Conservation (phyloP, 2,797 vertebrate genomes). For the Pantherophis alleghaniensis region DNA sequence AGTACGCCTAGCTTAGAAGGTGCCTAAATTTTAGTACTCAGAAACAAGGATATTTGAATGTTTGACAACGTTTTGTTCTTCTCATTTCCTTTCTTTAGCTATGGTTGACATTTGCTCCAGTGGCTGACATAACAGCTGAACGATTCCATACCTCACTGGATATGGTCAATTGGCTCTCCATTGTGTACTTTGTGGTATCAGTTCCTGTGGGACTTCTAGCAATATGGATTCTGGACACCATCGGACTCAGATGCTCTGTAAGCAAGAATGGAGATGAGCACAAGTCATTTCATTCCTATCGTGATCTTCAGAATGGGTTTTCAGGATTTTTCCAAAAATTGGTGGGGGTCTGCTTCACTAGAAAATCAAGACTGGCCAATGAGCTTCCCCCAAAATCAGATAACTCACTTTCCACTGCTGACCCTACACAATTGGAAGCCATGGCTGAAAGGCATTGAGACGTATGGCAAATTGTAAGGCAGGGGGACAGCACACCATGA, state of each 20-base stretch:
- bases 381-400: no score
- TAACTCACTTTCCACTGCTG: no score
- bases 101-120: conserved; percentile 90
- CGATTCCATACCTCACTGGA: conserved; percentile 73
- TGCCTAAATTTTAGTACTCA: neutral
- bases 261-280: conserved; percentile 41
- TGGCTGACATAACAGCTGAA: conserved; percentile 79
- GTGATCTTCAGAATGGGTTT: neutral
- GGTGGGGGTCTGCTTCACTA: neutral
- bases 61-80: neutral
- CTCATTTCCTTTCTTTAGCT: conserved; percentile 68
- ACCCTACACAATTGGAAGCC: neutral
- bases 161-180: conserved; percentile 84
- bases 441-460: neutral
- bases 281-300: neutral
- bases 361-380: neutral
- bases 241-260: conserved; percentile 85
- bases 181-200: conserved; percentile 85
- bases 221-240: conserved; percentile 88
- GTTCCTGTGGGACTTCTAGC: conserved; percentile 83
- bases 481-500: no score
- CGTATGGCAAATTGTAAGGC: accelerated
- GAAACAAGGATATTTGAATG: neutral
- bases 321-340: neutral
- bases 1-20: neutral